Evolutionary conservation across 2,797 vertebrate genomes (phyloP).

Genomic region (Poeciliopsis gracilis): DNA sequence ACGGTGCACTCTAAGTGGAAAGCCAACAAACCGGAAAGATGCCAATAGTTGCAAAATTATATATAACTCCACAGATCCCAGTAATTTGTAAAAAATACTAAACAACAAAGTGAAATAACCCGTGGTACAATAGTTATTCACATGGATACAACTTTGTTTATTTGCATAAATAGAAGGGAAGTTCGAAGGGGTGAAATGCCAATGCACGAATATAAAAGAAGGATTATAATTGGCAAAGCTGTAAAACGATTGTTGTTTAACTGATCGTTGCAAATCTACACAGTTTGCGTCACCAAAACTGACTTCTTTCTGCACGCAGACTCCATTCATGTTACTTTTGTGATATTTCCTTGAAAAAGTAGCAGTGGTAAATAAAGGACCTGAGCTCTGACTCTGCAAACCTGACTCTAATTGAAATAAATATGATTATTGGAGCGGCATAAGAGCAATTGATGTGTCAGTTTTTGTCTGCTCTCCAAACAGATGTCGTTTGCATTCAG

Average conservation of each 20-base stretch:
- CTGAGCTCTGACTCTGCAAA: neutral
- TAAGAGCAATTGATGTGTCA: neutral
- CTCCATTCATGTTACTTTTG: neutral
- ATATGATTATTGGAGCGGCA: neutral
- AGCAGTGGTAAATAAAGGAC: neutral
- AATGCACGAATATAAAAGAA: neutral
- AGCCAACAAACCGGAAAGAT: neutral
- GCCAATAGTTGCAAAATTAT: neutral
- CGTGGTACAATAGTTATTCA: neutral
- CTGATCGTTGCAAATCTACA: neutral
- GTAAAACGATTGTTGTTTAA: neutral
- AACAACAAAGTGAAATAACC: neutral
- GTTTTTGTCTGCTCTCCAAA: conserved; percentile 2
- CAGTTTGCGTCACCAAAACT: neutral
- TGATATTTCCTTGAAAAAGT: neutral
- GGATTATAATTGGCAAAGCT: neutral
- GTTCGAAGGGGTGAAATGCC: neutral
- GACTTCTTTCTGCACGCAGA: neutral
- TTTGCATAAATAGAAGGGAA: neutral
- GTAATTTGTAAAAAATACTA: neutral
- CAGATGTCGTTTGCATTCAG: conserved; percentile 44
- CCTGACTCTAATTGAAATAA: neutral
- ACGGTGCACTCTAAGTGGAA: neutral
- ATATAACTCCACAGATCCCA: neutral
- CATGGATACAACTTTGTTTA: neutral